phyloP scores from a whole-genome alignment of 2,888 invertebrate species.

The Ommatoiulus sabulosus region DNA sequence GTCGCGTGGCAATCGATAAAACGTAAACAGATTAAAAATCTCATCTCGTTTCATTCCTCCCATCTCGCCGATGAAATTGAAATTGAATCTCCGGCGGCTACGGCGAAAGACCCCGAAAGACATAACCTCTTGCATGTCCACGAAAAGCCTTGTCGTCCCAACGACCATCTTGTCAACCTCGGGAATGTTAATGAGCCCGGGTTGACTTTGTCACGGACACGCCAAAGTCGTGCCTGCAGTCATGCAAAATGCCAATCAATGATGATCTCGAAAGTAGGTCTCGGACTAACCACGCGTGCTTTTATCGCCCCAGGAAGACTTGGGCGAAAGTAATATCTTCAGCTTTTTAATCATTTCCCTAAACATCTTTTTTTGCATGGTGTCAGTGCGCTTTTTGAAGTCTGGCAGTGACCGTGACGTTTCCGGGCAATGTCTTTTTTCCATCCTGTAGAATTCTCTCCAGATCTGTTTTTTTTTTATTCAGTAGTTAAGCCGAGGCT shows the following conservation, averaged over 20 bases:
- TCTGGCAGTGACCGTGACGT: neutral
- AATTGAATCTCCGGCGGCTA: neutral
- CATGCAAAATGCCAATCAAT: neutral
- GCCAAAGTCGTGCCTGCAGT: no score
- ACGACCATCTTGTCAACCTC: no score
- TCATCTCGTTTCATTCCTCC: neutral
- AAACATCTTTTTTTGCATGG: neutral
- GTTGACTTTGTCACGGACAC: no score
- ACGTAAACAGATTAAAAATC: slow-evolving; percentile 20
- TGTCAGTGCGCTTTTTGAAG: neutral
- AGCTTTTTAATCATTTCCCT: neutral
- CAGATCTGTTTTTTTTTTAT: no score
- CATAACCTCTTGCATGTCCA: neutral
- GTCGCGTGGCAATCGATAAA: slow-evolving; percentile 1
- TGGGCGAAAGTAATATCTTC: neutral
- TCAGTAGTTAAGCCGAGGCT: no score
- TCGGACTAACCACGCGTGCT: no score
- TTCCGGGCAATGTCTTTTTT: neutral
- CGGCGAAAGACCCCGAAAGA: neutral
- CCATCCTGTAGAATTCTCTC: no score
- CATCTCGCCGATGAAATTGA: neutral
- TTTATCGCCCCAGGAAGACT: neutral
- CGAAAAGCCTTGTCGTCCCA: neutral
- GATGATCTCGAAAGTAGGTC: no score
- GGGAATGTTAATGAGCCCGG: no score